These are phyloP conservation scores for Drosophila pegasa DNA, from an alignment of 2,888 invertebrate species.

Conservation along the genomic window DNA sequence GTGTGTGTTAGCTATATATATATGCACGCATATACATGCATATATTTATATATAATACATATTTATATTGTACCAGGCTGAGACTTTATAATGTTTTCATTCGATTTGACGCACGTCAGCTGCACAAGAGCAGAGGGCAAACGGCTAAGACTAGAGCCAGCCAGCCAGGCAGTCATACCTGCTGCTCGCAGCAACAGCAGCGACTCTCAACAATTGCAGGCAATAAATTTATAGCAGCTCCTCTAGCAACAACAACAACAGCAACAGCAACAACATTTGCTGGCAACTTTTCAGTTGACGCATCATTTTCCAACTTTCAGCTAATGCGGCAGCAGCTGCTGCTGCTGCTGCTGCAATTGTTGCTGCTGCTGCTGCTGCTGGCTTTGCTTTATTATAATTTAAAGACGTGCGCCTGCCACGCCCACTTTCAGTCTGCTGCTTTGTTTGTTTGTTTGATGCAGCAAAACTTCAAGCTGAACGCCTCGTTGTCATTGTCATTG, in stretches of 20 bases:
- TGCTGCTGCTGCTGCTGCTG: slow-evolving; percentile 8
- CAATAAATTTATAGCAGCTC: slow-evolving; percentile 10
- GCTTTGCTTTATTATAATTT: slow-evolving; percentile 65
- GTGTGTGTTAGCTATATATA: background rate
- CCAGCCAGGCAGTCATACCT: slow-evolving; percentile 40
- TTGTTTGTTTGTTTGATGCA: slow-evolving; percentile 37
- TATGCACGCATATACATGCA: too few relatives aligned
- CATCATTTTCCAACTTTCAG: slow-evolving; percentile 61
- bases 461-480: slow-evolving; percentile 68
- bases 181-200: slow-evolving; percentile 8
- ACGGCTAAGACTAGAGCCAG: slow-evolving; percentile 1
- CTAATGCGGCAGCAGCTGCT: slow-evolving; percentile 56
- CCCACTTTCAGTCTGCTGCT: background rate
- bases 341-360: slow-evolving; percentile 3
- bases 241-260: slow-evolving; percentile 25
- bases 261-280: slow-evolving; percentile 26
- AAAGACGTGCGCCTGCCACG: slow-evolving; percentile 31
- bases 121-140: slow-evolving; percentile 22
- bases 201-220: slow-evolving; percentile 20
- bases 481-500: slow-evolving; percentile 71
- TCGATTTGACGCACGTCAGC: slow-evolving; percentile 59
- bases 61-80: slow-evolving; percentile 1
- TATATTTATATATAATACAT: background rate
- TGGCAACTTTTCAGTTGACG: slow-evolving; percentile 55
- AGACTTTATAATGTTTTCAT: slow-evolving; percentile 54